Base-by-base conservation (phyloP, 2,888 invertebrate species). In the Plutella xylostella region DNA sequence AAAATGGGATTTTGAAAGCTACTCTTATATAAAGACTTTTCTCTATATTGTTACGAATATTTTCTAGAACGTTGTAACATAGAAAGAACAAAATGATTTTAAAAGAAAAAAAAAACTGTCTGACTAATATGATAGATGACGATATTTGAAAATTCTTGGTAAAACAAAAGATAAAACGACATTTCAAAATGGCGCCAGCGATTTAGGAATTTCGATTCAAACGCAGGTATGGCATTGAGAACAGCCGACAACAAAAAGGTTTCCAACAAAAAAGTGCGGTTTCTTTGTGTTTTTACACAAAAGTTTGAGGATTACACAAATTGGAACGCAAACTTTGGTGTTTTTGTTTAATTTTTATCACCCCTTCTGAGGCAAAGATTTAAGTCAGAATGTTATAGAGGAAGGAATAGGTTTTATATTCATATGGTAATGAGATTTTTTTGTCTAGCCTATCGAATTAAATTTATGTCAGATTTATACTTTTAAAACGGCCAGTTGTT, bases 301-400 rank as follows among this genome's bases (percentile, higher is more conserved):
- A 71, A 53, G 54, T 65, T 58, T 61, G 61, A 57, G 69, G 72
- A 73, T 75, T 74, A 77, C 65, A 69, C 55, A 63, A 63, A 69
- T 72, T 62, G 69, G 25, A 28, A 37, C 64, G 61, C 70, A 61
- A 72, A 72, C 72, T 72, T 73, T 51, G 62, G 50, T 69, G 68
- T 31, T 74, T 70, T 66, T 64, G 62, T 61, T 64, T 63, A 52
- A 69, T 72, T 75, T 73, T 68, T 78, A 76, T 75, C 72, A 63
- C 57, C 58, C 53, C 61, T 66, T 63, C 54, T 61, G 65, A 63
- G 65, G 21, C 28, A 28, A 28, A 28, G 28, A n/a, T 9, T 28
- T 28, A 12, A 28, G 9, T 4, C n/a, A 12, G 28, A 12, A 6
- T 28, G 9, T 28, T 28, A 28, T 28, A n/a, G n/a, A 12, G 28